Percentiles rank a stretch among this genome's conserved stretches.
These are phyloP conservation scores for Paralvinella palmiformis DNA, from an alignment of 1,140 invertebrate species.

Conservation along the genomic window DNA sequence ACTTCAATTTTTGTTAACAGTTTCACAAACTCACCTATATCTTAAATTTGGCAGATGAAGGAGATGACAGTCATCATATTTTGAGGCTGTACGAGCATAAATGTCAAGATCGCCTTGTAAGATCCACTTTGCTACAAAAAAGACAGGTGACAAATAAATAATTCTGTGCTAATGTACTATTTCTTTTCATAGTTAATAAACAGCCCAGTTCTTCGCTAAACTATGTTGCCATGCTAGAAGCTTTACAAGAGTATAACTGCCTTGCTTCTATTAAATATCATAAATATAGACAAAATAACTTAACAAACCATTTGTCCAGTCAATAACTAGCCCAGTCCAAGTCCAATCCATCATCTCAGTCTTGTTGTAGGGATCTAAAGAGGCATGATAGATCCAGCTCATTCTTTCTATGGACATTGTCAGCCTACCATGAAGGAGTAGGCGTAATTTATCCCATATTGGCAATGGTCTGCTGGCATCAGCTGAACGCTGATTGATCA, in stretches of 20 bases:
- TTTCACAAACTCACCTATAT: conserved; percentile 57
- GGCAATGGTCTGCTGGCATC: conserved; percentile 90
- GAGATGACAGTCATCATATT: conserved; percentile 94
- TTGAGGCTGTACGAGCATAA: conserved; percentile 90
- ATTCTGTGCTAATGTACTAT: too few species aligned
- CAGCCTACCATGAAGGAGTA: conserved; percentile 86
- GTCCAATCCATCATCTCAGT: conserved; percentile 97
- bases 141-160: conserved; percentile 22
- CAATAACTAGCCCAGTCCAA: conserved; percentile 84
- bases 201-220: too few species aligned
- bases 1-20: conserved; percentile 62
- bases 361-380: conserved; percentile 94
- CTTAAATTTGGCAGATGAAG: conserved; percentile 80
- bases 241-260: too few species aligned
- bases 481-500: conserved; percentile 76
- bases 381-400: conserved; percentile 84
- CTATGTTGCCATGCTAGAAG: too few species aligned
- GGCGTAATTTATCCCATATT: conserved; percentile 92
- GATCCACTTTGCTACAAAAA: conserved; percentile 65
- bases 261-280: too few species aligned
- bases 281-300: conserved; percentile 44
- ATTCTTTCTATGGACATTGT: conserved; percentile 79
- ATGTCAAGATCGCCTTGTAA: conserved; percentile 80
- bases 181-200: too few species aligned
- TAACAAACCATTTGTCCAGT: conserved; percentile 85